Conservation (phyloP, 2,888 invertebrate species). For the Pollenia angustigena region DNA sequence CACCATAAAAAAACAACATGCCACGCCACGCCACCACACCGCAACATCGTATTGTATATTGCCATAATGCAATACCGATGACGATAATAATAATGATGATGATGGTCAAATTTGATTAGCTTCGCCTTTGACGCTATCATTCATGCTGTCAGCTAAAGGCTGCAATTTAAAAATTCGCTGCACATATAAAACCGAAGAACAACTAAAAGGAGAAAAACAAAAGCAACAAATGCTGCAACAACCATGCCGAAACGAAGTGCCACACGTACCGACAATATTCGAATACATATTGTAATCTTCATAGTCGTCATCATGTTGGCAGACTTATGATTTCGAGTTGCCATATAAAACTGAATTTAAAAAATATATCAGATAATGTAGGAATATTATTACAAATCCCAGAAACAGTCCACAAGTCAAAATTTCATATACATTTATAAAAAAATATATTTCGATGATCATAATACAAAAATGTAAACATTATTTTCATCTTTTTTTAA, state of each 20-base stretch:
- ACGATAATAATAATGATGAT: conserved; percentile 61
- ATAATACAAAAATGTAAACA: too few species aligned
- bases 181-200: conserved; percentile 60
- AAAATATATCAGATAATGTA: neutral
- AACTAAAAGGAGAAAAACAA: conserved; percentile 37
- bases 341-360: neutral
- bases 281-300: conserved; percentile 47
- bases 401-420: too few species aligned
- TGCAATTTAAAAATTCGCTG: conserved; percentile 75
- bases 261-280: conserved; percentile 67
- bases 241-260: conserved; percentile 66
- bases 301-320: conserved; percentile 39
- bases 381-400: too few species aligned
- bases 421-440: too few species aligned
- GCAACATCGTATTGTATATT: conserved; percentile 25
- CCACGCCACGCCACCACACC: neutral
- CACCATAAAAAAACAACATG: neutral
- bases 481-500: too few species aligned
- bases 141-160: conserved; percentile 73
- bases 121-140: conserved; percentile 73
- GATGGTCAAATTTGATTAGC: conserved; percentile 74
- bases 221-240: conserved; percentile 44
- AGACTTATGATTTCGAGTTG: neutral
- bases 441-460: too few species aligned
- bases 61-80: conserved; percentile 51